Evolutionary conservation across 2,113 vertebrate genomes (phyloP).

Genomic region (Amazona guildingii): DNA sequence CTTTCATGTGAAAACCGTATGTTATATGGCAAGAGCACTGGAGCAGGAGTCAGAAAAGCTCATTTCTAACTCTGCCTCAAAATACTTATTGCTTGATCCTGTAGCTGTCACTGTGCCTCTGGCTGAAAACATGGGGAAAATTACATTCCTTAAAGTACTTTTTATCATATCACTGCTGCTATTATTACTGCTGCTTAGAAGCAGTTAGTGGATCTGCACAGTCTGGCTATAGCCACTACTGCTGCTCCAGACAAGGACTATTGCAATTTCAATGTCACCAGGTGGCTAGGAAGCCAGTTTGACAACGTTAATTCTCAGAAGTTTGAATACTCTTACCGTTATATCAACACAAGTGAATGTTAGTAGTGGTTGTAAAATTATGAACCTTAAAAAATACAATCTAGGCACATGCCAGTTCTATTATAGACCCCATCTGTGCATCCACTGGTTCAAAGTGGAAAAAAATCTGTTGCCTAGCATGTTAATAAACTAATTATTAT

Average conservation of each 20-base stretch:
- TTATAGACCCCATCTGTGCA: slow-evolving; percentile 47
- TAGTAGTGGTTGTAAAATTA: slow-evolving; percentile 28
- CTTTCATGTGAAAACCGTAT: background rate
- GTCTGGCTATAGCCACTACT: background rate
- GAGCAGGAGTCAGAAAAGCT: background rate
- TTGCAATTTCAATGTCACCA: background rate
- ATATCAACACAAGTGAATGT: fast-evolving
- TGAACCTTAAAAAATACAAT: background rate
- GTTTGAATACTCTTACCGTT: background rate
- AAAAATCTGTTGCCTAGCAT: slow-evolving; percentile 31
- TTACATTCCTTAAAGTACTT: background rate
- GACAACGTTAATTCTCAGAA: background rate
- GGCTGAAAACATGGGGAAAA: background rate
- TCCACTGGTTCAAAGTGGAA: slow-evolving; percentile 20
- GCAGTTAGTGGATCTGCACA: background rate
- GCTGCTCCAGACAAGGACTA: background rate
- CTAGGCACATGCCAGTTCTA: slow-evolving; percentile 1
- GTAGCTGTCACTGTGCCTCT: background rate
- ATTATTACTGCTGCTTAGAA: background rate
- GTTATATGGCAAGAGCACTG: background rate
- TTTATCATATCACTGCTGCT: background rate
- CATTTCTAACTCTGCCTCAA: background rate
- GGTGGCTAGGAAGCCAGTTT: background rate
- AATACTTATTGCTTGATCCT: background rate
- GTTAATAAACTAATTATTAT: slow-evolving; percentile 37